A percentile compares a stretch with the other conserved stretches of the same genome.
These are phyloP conservation scores for Alentia gelatinosa DNA, from an alignment of 2,888 invertebrate genomes.

Conservation along the genomic window DNA sequence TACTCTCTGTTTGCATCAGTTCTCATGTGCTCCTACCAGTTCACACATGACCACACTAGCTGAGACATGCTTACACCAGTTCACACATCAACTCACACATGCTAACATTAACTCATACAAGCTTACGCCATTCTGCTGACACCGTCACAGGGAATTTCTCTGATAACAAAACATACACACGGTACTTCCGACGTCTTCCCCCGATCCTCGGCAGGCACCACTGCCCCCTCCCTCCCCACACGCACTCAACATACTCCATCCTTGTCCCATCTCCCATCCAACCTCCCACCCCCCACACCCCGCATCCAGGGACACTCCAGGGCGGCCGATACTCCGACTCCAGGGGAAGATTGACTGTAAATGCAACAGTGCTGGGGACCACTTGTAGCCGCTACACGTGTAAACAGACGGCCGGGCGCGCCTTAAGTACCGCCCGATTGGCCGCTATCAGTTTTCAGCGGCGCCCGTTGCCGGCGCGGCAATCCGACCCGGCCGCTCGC, in stretches of 20 bases:
- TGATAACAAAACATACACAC: too few species aligned
- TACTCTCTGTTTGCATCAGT: too few species aligned
- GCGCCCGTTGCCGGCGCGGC: background rate
- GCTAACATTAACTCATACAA: too few species aligned
- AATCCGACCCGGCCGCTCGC: background rate
- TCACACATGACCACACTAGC: too few species aligned
- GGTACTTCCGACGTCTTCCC: too few species aligned
- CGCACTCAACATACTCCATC: background rate
- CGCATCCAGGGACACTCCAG: background rate
- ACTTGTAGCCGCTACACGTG: conserved; percentile 12
- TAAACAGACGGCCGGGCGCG: background rate
- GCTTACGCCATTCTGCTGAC: too few species aligned
- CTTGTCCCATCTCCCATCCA: background rate
- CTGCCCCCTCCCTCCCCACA: background rate
- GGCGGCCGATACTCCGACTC: background rate
- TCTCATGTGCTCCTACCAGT: too few species aligned
- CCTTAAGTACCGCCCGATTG: conserved; percentile 36
- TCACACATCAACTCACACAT: too few species aligned
- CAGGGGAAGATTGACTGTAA: background rate
- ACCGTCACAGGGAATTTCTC: too few species aligned
- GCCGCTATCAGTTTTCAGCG: background rate
- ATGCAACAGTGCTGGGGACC: conserved; percentile 24
- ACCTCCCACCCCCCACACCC: background rate
- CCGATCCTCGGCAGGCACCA: too few species aligned
- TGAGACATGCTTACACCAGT: too few species aligned